Evolutionary conservation across 2,797 vertebrate species (phyloP).

Genomic region (Nyctalus aviator): DNA sequence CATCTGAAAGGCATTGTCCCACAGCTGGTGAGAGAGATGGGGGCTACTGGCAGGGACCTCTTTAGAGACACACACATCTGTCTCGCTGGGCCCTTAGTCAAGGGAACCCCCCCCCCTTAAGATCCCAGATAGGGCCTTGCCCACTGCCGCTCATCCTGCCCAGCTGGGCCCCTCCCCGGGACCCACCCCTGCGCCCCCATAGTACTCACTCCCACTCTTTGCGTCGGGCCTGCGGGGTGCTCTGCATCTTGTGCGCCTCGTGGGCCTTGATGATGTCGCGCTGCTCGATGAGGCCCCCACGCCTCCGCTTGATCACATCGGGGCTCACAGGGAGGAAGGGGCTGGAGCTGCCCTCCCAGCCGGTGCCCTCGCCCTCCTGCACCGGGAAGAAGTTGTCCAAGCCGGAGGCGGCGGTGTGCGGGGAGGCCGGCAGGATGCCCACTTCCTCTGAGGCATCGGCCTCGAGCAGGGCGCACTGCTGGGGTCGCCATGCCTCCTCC

Average conservation of each 20-base stretch:
- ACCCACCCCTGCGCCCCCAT: accelerated
- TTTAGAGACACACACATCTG: accelerated
- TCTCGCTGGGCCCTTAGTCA: accelerated
- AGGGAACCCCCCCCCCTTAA: neutral
- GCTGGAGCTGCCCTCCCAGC: constrained; percentile 85
- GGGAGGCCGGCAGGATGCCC: constrained; percentile 86
- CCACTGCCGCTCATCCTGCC: neutral
- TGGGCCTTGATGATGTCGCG: constrained; percentile 98
- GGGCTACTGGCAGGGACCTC: neutral
- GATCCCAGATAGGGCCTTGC: neutral
- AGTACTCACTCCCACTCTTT: constrained; percentile 99
- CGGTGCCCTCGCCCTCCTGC: constrained; percentile 76
- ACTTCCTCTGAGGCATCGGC: constrained; percentile 89
- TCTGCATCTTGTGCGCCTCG: constrained; percentile 98
- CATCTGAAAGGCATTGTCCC: accelerated
- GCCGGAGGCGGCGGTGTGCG: constrained; percentile 83
- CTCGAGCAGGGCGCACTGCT: constrained; percentile 89
- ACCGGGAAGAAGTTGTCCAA: constrained; percentile 88
- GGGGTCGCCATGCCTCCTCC: constrained; percentile 93
- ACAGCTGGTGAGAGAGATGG: too few relatives aligned
- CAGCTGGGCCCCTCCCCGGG: neutral
- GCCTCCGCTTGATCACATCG: constrained; percentile 94
- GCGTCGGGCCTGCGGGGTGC: constrained; percentile 96
- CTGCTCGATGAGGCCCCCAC: constrained; percentile 97
- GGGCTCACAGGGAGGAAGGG: constrained; percentile 92